These are phyloP conservation scores for Hydropotes inermis DNA, from an alignment of 2,113 vertebrate genomes.

Conservation along the genomic window DNA sequence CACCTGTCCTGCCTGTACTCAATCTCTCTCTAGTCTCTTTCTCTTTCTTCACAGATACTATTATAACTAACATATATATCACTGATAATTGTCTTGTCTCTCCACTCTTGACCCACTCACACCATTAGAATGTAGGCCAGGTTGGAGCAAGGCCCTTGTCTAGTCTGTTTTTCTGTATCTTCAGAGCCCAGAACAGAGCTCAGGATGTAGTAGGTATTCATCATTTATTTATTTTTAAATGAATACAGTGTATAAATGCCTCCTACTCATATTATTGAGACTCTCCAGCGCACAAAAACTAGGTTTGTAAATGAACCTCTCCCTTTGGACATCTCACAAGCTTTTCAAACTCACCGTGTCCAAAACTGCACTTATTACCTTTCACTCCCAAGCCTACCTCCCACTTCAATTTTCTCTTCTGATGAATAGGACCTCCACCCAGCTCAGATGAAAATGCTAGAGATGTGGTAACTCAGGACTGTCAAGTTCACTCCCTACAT, in stretches of 20 bases:
- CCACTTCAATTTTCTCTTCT: background rate
- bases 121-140: background rate
- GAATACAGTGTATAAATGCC: background rate
- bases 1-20: background rate
- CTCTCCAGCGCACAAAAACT: background rate
- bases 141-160: background rate
- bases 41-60: background rate
- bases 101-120: background rate
- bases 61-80: background rate
- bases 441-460: background rate
- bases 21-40: background rate
- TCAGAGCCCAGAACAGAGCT: background rate
- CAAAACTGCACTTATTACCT: background rate
- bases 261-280: background rate
- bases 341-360: background rate
- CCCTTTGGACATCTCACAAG: too few relatives aligned
- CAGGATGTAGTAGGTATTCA: background rate
- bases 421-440: background rate
- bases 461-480: background rate
- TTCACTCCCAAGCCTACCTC: background rate
- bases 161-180: background rate
- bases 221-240: background rate
- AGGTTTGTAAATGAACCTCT: background rate
- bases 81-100: background rate
- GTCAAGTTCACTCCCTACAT: background rate